Conservation (phyloP, 2,113 vertebrate species). For the Brachirus orientalis region DNA sequence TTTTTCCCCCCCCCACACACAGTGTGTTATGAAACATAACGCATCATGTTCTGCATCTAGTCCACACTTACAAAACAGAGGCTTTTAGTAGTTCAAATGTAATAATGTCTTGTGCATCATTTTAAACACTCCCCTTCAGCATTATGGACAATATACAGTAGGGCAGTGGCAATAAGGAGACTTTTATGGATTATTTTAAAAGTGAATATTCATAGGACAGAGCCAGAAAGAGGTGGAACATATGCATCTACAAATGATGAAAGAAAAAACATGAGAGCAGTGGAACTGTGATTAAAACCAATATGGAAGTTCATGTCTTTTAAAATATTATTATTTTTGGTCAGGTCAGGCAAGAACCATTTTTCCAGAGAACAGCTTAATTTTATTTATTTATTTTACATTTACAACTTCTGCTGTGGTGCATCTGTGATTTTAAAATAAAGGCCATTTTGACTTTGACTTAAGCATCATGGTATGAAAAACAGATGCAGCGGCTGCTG, state of each 20-base stretch:
- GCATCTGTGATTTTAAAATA: slow-evolving; percentile 23
- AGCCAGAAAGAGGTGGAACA: no score
- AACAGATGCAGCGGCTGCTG: slow-evolving; percentile 36
- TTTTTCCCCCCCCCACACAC: not conserved
- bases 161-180: no score
- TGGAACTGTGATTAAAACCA: no score
- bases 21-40: not conserved
- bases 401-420: slow-evolving; percentile 10
- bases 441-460: not conserved
- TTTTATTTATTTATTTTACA: not conserved
- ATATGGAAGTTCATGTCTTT: no score
- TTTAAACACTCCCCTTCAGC: not conserved
- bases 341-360: no score
- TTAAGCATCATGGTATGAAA: not conserved
- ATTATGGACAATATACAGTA: rapidly evolving
- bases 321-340: no score
- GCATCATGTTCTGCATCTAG: not conserved
- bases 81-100: not conserved
- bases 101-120: not conserved
- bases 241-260: no score
- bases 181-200: no score
- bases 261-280: no score
- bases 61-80: no score
- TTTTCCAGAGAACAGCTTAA: not conserved
- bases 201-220: no score